A percentile compares a stretch with the other conserved stretches of the same genome.
phyloP scores from a whole-genome alignment of 2,888 invertebrate genomes.

The Rosalia funebris region DNA sequence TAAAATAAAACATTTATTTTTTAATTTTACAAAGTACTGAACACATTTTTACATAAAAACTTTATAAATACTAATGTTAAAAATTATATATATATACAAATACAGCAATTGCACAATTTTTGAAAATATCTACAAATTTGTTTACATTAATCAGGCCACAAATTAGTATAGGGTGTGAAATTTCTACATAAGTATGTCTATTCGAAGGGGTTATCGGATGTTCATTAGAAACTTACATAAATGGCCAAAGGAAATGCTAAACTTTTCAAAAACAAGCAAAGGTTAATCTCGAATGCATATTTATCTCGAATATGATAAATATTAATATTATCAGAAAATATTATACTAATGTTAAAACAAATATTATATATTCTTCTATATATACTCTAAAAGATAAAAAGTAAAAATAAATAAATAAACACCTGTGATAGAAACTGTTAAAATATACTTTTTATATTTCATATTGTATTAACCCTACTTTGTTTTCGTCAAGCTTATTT shows the following conservation, averaged over 20 bases:
- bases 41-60: slow-evolving; percentile 50
- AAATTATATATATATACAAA: slow-evolving; percentile 46
- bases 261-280: slow-evolving; percentile 5
- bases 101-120: slow-evolving; percentile 39
- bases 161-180: not conserved
- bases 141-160: slow-evolving; percentile 19
- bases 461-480: not conserved
- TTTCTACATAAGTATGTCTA: not conserved
- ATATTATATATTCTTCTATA: too few species aligned
- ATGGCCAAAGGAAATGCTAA: slow-evolving; percentile 7
- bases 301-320: too few species aligned
- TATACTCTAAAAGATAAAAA: too few species aligned
- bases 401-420: too few species aligned
- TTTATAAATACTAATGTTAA: slow-evolving; percentile 46
- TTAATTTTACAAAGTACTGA: slow-evolving; percentile 47
- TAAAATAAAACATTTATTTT: slow-evolving; percentile 30
- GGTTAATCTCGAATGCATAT: too few species aligned
- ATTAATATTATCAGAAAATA: too few species aligned
- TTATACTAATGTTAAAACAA: too few species aligned
- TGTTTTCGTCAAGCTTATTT: not conserved
- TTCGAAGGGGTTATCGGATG: not conserved
- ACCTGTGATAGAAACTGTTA: too few species aligned
- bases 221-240: slow-evolving; percentile 1
- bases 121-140: slow-evolving; percentile 35
- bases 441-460: too few species aligned